These are phyloP conservation scores for Corydoras maculifer DNA, from an alignment of 2,113 vertebrate genomes.

Conservation along the genomic window DNA sequence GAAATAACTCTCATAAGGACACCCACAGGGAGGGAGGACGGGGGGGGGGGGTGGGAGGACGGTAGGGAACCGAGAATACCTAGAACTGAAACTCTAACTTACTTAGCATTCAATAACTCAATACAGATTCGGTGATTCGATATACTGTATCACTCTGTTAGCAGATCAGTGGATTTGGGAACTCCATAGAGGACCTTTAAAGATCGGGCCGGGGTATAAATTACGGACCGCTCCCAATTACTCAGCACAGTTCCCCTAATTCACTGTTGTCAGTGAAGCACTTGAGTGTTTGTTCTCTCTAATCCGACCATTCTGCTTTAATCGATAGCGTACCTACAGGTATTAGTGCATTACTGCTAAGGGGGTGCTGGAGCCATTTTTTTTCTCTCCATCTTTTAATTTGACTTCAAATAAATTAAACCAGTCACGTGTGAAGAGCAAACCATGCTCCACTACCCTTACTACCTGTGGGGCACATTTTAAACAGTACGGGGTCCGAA, in stretches of 20 bases:
- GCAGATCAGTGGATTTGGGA: neutral
- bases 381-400: neutral
- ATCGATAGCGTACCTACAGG: slow-evolving; percentile 35
- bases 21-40: slow-evolving; percentile 36
- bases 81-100: no score
- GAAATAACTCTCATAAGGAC: slow-evolving; percentile 43
- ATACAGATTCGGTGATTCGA: no score
- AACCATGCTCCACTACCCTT: neutral
- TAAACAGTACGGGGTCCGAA: no score
- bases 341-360: slow-evolving; percentile 16
- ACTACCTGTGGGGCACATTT: no score
- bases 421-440: neutral
- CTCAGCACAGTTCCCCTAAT: slow-evolving; percentile 45
- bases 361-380: slow-evolving; percentile 12
- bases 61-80: neutral
- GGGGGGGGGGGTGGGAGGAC: slow-evolving; percentile 24
- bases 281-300: slow-evolving; percentile 34
- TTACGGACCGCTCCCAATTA: neutral
- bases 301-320: slow-evolving; percentile 34
- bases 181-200: neutral
- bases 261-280: slow-evolving; percentile 47
- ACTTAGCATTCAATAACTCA: no score
- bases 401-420: slow-evolving; percentile 2
- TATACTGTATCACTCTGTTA: neutral
- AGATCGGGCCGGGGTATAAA: no score